These are phyloP conservation scores for Tetanocera ferruginea DNA, from an alignment of 2,888 invertebrate genomes.

Conservation along the genomic window DNA sequence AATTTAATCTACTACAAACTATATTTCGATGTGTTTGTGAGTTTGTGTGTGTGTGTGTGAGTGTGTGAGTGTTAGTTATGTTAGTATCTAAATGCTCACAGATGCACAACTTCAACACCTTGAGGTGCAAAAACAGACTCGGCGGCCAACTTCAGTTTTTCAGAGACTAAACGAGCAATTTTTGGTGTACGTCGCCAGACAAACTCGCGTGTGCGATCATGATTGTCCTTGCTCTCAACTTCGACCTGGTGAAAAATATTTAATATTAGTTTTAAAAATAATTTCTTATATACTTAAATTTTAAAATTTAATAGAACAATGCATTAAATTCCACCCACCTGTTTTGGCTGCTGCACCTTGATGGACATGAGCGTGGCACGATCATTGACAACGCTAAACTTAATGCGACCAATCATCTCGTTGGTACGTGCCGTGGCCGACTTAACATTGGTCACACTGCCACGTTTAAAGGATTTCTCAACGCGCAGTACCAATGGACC, in stretches of 20 bases:
- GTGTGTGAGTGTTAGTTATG: background rate
- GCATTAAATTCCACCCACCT: conserved; percentile 72
- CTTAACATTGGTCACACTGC: conserved; percentile 84
- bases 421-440: conserved; percentile 90
- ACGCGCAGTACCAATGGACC: conserved; percentile 84
- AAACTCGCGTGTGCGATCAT: conserved; percentile 86
- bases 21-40: background rate
- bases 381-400: conserved; percentile 81
- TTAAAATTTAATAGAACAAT: background rate
- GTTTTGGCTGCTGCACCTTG: conserved; percentile 88
- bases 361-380: conserved; percentile 88
- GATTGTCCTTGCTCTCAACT: conserved; percentile 85
- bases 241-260: conserved; percentile 78
- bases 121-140: conserved; percentile 67
- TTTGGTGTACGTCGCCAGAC: conserved; percentile 87
- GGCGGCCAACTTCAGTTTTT: conserved; percentile 76
- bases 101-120: conserved; percentile 66
- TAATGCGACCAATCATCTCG: conserved; percentile 86
- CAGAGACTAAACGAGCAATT: conserved; percentile 86
- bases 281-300: too few relatives aligned
- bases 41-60: conserved; percentile 2
- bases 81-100: conserved; percentile 50
- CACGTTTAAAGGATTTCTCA: conserved; percentile 76
- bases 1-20: background rate
- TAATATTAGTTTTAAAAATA: too few relatives aligned